Base-by-base conservation (phyloP, 2,113 vertebrate species). In the Otolemur garnettii region DNA sequence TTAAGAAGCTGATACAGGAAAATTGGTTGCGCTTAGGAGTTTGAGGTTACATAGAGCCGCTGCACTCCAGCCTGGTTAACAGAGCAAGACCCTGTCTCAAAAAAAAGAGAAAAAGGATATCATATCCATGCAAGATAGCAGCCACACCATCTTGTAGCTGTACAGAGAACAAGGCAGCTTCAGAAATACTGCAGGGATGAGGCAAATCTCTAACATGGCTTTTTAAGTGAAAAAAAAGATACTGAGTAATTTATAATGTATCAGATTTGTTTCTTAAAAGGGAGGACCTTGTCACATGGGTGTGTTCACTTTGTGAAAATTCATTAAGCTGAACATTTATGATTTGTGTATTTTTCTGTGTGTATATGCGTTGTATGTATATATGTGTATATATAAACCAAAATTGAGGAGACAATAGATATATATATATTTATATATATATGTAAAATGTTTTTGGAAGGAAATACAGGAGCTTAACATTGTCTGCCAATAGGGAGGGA, bases 221-320 rank as follows among this genome's bases (percentile, higher is more conserved):
- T 87, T 84, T 80, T 75, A 69, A 7, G 12, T 66, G 53, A 75
- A 60, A 35, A 68, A 78, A 62, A 83, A 84, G 35, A 26, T 60
- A 78, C 15, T 72, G 4, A 94, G 84, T 45, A 94, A 28, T 87
- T 82, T 62, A 87, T 62, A 91, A 53, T 88, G 38, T 89, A 84
- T 59, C 85, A 88, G 75, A 79, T 28, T n/a, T 66, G 21, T 62
- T 74, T 80, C 71, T 71, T 82, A 26, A 79, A 85, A 59, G 11
- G 42, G 38, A 72, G n/a, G 57, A 33, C 75, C n/a, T 92, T n/a
- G 30, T 60, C 87, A 72, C 26, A 64, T 79, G 62, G 45, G 22
- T 62, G 3, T 45, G n/a, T 57, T 91, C 55, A 57, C 50, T 79
- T 86, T 68, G 45, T 91, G 69, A 77, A 87, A 86, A 71, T 83